Evolutionary conservation across 1,140 invertebrate species (phyloP), one percentile per base, ranked within the genome.

Genomic region (Scaptodrosophila lebanonensis): DNA sequence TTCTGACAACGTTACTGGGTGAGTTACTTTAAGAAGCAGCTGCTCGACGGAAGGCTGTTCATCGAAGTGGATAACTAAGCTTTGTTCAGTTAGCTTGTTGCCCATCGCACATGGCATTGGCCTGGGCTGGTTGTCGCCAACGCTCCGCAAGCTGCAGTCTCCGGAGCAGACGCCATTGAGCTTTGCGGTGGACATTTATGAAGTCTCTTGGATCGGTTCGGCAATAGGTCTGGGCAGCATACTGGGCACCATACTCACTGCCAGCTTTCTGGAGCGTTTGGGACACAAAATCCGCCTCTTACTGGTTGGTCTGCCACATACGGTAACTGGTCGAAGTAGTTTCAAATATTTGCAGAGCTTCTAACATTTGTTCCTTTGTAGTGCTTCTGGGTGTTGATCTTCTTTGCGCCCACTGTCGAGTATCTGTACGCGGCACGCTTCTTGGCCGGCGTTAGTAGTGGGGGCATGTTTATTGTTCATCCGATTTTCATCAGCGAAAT

Each of bases 351-450:
- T n/a, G n/a, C n/a, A n/a, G n/a, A n/a, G n/a, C n/a, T n/a, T n/a
- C n/a, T n/a, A n/a, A 1, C 32, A 6, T 12, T 15, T 15, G n/a
- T 12, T 12, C 8, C 9, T n/a, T n/a, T 2, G 6, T 4, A 83
- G 79, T 75, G 69, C 45, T 25, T 70, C 0, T 83, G 79, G 79
- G 11, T 83, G 17, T 29, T 84, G 33, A 66, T 83, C 2, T 65
- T 66, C 27, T 79, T 66, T 8, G 76, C 71, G 3, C 30, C 60
- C n/a, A 54, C 64, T 13, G 64, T 71, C 1, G 66, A 71, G 15
- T 67, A 54, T 27, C 85, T 86, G 11, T 84, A 86, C 16, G 53
- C 86, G 16, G 86, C 83, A 6, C 68, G 88, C 20, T 79, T 88
- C 6, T 29, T 89, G 0, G 63, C 65, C 11, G 88, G 88, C 27